Base-by-base conservation (phyloP, 2,888 invertebrate species). In the Rhagonycha lutea region DNA sequence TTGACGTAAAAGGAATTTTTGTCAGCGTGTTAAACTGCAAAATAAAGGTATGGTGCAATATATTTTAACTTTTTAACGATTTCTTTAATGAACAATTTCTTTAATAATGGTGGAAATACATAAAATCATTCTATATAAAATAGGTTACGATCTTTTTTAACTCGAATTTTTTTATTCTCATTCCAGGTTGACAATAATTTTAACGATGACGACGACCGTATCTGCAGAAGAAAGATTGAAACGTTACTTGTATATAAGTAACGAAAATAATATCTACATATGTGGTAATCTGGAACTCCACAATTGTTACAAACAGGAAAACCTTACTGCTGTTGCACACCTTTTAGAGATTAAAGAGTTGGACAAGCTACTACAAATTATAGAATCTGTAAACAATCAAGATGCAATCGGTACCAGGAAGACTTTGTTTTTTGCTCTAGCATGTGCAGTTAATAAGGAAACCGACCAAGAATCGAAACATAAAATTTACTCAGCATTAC, bases 231-330 rank as follows among this genome's bases (percentile, higher is more conserved):
- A 82, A 47, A 79, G 80, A 75, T 76, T 86, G 11, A 85, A 83
- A 72, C 82, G 86, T 61, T 83, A 84, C 63, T 72, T 86, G 12
- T 86, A 86, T 78, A 70, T 83, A 12, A 78, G 81, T 60, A 82
- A 80, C 23, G 79, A 82, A 75, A 71, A 81, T 18, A 79, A 82
- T 9, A 78, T 76, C 69, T 86, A 82, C 73, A 77, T 83, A n/a
- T 81, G 84, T 24, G 86, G 86, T 5, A 80, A 84, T 73, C 82
- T 83, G 8, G 84, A 84, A 69, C 61, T 73, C 2, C 79, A 82
- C 67, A 82, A 81, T 60, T 81, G 82, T 73, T 82, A 71, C 32
- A 26, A 5, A 7, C 32, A 61, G 9, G 71, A 77, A 47, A 81
- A 74, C 10, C 47, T 79, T 14, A 70, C 24, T 67, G 72, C 69